Percentiles rank a stretch among this genome's conserved stretches.
These are phyloP conservation scores for Podarcis cretensis DNA, from an alignment of 2,113 vertebrate genomes.

Conservation along the genomic window DNA sequence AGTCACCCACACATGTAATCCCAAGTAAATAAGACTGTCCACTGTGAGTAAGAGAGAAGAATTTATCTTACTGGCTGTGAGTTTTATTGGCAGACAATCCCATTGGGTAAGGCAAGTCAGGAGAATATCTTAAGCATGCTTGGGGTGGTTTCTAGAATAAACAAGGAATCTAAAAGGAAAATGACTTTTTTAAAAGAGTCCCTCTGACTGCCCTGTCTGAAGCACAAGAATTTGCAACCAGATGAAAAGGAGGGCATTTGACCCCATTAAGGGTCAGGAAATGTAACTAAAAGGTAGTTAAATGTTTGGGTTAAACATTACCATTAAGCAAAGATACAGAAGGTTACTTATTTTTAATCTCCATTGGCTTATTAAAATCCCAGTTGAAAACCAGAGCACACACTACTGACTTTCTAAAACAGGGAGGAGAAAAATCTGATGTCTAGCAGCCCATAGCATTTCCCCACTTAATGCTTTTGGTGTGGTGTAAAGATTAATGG, in stretches of 20 bases:
- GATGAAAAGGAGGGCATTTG: conserved; percentile 42
- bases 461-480: conserved; percentile 27
- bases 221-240: conserved; percentile 44
- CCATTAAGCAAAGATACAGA: conserved; percentile 45
- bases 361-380: conserved; percentile 12
- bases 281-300: conserved; percentile 20
- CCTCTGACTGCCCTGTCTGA: conserved; percentile 13
- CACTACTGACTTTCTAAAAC: conserved; percentile 14
- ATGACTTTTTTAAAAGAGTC: conserved; percentile 21
- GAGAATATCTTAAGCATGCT: conserved; percentile 39
- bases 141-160: conserved; percentile 17
- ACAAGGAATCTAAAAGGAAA: conserved; percentile 28
- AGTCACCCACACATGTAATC: not conserved
- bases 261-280: conserved; percentile 42
- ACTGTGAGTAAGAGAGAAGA: conserved; percentile 13
- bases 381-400: conserved; percentile 25
- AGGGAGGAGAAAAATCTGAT: conserved; percentile 22
- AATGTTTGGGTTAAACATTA: conserved; percentile 50
- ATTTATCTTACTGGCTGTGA: not conserved
- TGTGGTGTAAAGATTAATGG: conserved; percentile 23
- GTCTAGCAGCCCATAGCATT: conserved; percentile 23
- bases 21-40: not conserved
- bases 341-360: conserved; percentile 48
- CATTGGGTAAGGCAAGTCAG: conserved; percentile 29
- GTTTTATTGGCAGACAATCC: conserved; percentile 40